Evolutionary conservation across 2,797 vertebrate species (phyloP).

Genomic region (Pantherophis alleghaniensis): DNA sequence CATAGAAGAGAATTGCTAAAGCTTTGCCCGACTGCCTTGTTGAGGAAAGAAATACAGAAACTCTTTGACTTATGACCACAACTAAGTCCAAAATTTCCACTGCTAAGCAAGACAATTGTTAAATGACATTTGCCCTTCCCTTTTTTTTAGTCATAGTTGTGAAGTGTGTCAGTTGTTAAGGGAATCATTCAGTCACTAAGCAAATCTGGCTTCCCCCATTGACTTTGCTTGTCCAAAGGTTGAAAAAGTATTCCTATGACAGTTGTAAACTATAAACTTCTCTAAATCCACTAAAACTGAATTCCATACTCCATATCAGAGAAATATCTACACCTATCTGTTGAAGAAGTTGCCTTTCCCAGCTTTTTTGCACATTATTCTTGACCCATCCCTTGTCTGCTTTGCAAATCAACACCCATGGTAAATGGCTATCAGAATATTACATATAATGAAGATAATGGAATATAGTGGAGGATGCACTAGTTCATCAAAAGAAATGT

Average conservation of each 20-base stretch:
- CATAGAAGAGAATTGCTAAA: slow-evolving; percentile 27
- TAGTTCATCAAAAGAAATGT: not conserved
- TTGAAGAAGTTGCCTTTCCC: not conserved
- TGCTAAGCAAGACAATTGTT: not conserved
- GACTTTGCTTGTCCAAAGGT: not conserved
- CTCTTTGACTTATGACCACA: not conserved
- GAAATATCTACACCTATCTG: slow-evolving; percentile 24
- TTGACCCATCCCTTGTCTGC: not conserved
- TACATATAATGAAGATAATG: not conserved
- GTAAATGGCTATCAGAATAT: not conserved
- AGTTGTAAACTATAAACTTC: not conserved
- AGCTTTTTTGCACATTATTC: not conserved
- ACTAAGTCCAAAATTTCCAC: not conserved
- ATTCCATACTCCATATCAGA: not conserved
- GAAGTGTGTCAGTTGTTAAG: not conserved
- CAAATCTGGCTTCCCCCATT: not conserved
- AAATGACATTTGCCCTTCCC: not conserved
- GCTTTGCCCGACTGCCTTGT: not conserved
- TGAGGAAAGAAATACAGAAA: not conserved
- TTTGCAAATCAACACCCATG: not conserved
- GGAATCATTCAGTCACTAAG: not conserved
- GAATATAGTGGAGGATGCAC: not conserved
- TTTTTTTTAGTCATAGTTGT: not conserved
- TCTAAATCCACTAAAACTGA: not conserved
- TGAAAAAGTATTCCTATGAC: not conserved